Base-by-base conservation (phyloP, 2,797 vertebrate species). In the Dromococcyx pavoninus region DNA sequence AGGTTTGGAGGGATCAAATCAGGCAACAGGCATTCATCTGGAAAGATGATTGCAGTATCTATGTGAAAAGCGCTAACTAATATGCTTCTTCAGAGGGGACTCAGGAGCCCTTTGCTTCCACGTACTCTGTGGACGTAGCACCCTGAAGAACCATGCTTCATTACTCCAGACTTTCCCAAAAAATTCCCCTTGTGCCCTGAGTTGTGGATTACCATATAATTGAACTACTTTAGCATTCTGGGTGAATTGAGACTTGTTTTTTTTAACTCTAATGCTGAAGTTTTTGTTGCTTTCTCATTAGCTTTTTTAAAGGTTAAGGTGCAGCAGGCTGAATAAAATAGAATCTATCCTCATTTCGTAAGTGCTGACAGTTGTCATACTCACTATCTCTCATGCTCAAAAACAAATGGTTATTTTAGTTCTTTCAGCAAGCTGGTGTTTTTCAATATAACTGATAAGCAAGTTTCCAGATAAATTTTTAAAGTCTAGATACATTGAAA, bases 111-210 rank as follows among this genome's bases (percentile, higher is more conserved):
- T 75, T 41, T 66, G 43, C 15, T 62, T 44, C 37, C 50, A 71
- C 10, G 15, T 65, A 1, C 11, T 11, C 17, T 14, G 46, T 0
- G 0, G 51, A 25, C 0, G 0, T 1, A 25, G 24, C 25, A 43
- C 24, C 35, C 17, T 25, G 22, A 69, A 56, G 54, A 85, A 27
- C 16, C 27, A 35, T 1, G 11, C 35, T 74, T 77, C 4, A 1
- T 25, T 67, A 28, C 19, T 46, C 48, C 17, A 50, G 25, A 11
- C 6, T 48, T 57, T 6, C 37, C 51, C 51, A 11, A 13, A 61
- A 89, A 71, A 43, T 51, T 72, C 21, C 41, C 58, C 50, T 35
- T 76, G 11, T 39, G 17, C 11, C 35, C 64, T 21, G 32, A 78
- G 33, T 69, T 54, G 14, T 14, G 17, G 8, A 53, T 78, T 67